phyloP scores from a whole-genome alignment of 1,140 invertebrate genomes.

The Leptinotarsa undecemlineata region DNA sequence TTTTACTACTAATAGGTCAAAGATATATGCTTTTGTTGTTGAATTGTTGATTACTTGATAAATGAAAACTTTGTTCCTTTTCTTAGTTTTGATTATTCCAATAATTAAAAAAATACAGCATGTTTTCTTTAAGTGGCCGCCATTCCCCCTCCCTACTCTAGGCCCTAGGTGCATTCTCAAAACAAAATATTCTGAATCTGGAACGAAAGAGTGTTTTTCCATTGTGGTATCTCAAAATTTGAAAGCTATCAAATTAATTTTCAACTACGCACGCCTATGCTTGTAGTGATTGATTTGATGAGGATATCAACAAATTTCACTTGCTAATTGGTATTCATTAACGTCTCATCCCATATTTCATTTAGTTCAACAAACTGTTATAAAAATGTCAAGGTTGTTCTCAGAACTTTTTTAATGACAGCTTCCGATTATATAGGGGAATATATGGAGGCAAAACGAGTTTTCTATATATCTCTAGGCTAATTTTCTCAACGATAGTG shows the following conservation, averaged over 20 bases:
- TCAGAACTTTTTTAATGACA: background rate
- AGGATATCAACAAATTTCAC: background rate
- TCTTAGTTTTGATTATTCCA: too few relatives aligned
- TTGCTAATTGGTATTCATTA: background rate
- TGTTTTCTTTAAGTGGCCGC: too few relatives aligned
- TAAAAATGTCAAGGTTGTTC: slow-evolving; percentile 18
- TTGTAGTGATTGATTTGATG: background rate
- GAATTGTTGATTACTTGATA: too few relatives aligned
- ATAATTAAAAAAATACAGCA: too few relatives aligned
- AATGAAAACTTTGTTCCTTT: too few relatives aligned
- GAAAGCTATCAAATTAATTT: background rate
- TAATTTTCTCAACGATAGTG: background rate
- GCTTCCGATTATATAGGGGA: background rate
- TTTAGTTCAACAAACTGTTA: slow-evolving; percentile 20
- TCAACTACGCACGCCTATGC: background rate
- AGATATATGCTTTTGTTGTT: too few relatives aligned
- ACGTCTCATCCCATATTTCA: slow-evolving; percentile 2
- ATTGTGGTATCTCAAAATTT: too few relatives aligned
- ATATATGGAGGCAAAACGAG: background rate
- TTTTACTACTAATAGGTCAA: too few relatives aligned
- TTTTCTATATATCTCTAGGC: background rate
- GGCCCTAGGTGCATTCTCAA: too few relatives aligned
- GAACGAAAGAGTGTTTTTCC: too few relatives aligned
- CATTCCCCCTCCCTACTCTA: too few relatives aligned
- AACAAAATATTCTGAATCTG: too few relatives aligned